A percentile compares a stretch with the other conserved stretches of the same genome.
These are phyloP conservation scores for Hyphantria cunea DNA, from an alignment of 1,140 invertebrate species.

Conservation along the genomic window DNA sequence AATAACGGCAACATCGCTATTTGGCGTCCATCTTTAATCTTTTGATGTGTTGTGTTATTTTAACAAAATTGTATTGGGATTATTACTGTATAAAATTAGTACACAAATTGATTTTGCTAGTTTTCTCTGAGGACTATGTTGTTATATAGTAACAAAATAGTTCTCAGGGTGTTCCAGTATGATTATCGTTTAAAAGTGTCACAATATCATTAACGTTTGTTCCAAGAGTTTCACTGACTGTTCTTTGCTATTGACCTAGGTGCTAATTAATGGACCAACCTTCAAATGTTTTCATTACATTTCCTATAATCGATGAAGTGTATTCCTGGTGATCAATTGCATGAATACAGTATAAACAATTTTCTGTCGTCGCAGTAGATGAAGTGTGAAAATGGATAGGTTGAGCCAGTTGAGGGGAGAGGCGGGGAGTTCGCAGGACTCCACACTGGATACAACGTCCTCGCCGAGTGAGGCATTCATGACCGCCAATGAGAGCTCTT, in stretches of 20 bases:
- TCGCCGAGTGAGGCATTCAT: slow-evolving; percentile 66
- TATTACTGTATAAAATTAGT: slow-evolving; percentile 41
- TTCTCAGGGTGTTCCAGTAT: too few species aligned
- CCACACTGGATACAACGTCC: slow-evolving; percentile 64
- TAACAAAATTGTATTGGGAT: slow-evolving; percentile 64
- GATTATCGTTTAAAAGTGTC: slow-evolving; percentile 54
- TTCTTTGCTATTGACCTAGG: slow-evolving; percentile 77
- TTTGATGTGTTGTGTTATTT: slow-evolving; percentile 77
- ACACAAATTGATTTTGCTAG: slow-evolving; percentile 22
- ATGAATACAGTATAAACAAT: slow-evolving; percentile 32
- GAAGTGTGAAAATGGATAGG: slow-evolving; percentile 78
- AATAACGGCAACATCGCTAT: slow-evolving; percentile 68
- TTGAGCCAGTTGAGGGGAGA: slow-evolving; percentile 68
- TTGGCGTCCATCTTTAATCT: slow-evolving; percentile 79
- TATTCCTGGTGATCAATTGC: slow-evolving; percentile 19
- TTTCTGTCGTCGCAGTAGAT: slow-evolving; percentile 69
- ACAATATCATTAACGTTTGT: slow-evolving; percentile 75
- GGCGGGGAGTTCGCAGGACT: slow-evolving; percentile 61
- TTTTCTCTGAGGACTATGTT: slow-evolving; percentile 29
- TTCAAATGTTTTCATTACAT: slow-evolving; percentile 63
- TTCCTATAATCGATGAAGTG: slow-evolving; percentile 30
- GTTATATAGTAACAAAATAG: slow-evolving; percentile 19
- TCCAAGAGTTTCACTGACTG: slow-evolving; percentile 77
- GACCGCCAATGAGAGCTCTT: slow-evolving; percentile 72
- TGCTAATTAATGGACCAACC: slow-evolving; percentile 71